phyloP scores from a whole-genome alignment of 2,113 vertebrate genomes.

The Symphodus melops region DNA sequence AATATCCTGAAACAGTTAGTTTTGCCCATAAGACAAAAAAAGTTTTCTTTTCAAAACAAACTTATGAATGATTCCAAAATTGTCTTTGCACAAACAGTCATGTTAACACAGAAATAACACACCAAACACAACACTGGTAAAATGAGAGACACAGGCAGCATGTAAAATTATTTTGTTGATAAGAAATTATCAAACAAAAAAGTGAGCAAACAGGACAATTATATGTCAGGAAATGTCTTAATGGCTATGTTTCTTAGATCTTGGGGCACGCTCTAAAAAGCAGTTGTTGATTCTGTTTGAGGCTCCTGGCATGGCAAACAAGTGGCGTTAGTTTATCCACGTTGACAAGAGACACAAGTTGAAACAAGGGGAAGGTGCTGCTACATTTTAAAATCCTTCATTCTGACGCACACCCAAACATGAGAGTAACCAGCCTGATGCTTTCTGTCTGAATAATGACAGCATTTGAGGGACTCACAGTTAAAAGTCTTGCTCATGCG shows the following conservation, averaged over 20 bases:
- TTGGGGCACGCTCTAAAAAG: constrained; percentile 13
- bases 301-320: constrained; percentile 10
- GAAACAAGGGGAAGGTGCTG: constrained; percentile 18
- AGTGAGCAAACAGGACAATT: constrained; percentile 22
- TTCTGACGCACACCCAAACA: constrained; percentile 53
- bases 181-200: no score
- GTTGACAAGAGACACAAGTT: constrained; percentile 12
- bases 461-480: not conserved
- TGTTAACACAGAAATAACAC: no score
- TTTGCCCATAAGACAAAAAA: no score
- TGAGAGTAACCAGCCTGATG: constrained; percentile 15
- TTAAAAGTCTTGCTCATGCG: not conserved
- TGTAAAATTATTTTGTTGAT: no score
- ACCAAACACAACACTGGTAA: no score
- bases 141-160: no score
- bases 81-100: no score
- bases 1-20: no score
- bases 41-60: no score
- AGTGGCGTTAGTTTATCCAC: not conserved
- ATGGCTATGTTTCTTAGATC: constrained; percentile 4
- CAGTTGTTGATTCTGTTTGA: constrained; percentile 14
- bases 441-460: constrained; percentile 45
- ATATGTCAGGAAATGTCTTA: not conserved
- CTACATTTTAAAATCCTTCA: constrained; percentile 41
- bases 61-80: no score